Percentiles rank a stretch among this genome's conserved stretches.
Conservation (phyloP, 2,888 invertebrate species). For the Ernsta delagoae region DNA sequence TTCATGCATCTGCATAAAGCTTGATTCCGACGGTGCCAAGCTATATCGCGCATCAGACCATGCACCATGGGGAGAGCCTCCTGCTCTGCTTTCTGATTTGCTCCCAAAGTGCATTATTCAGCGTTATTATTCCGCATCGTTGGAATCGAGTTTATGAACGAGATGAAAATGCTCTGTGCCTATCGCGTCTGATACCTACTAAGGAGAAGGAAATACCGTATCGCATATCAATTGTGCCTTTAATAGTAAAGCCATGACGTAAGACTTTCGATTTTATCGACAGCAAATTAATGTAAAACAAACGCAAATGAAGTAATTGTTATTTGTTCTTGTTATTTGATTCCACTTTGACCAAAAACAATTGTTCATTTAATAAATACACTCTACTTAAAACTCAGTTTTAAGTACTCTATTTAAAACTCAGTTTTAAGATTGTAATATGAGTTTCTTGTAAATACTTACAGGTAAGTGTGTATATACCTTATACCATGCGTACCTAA, state of each 20-base stretch:
- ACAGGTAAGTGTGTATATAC: no score
- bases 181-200: conserved; percentile 20
- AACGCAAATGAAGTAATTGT: conserved; percentile 10
- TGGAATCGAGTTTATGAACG: not conserved
- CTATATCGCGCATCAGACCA: no score
- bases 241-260: conserved; percentile 22
- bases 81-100: no score
- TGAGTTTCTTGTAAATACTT: no score
- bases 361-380: no score
- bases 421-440: no score
- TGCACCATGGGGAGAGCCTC: no score
- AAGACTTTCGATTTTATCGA: conserved; percentile 36
- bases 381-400: not conserved
- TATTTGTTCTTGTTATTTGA: not conserved
- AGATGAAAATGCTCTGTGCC: conserved; percentile 21
- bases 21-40: no score
- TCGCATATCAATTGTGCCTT: conserved; percentile 29
- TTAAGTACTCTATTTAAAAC: no score
- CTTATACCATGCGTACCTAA: no score
- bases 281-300: conserved; percentile 28
- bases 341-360: not conserved
- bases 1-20: conserved; percentile 44
- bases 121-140: no score
- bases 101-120: no score
- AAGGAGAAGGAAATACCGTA: conserved; percentile 22